A percentile compares a stretch with the other conserved stretches of the same genome.
These are phyloP conservation scores for Cryptoprocta ferox DNA, from an alignment of 2,797 vertebrate species.

Conservation along the genomic window DNA sequence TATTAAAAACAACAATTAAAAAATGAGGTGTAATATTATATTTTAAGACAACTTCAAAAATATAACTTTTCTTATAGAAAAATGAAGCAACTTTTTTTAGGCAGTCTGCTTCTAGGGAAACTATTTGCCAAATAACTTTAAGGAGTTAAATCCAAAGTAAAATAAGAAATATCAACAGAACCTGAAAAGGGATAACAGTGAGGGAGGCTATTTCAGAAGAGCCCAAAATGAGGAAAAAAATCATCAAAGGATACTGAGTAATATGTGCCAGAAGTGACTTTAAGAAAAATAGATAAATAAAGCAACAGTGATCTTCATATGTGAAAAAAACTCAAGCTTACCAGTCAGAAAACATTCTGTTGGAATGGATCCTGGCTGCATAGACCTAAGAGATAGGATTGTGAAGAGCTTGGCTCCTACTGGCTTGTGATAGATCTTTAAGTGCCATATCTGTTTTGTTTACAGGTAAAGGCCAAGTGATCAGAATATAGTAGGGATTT, in stretches of 20 bases:
- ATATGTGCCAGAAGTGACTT: neutral
- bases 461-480: neutral
- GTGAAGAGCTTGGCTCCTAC: neutral
- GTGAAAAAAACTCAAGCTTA: neutral
- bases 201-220: neutral
- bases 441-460: neutral
- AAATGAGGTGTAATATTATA: neutral
- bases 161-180: slow-evolving; percentile 9
- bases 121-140: neutral
- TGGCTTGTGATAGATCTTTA: neutral
- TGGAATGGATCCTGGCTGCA: neutral
- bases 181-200: neutral
- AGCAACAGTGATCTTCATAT: neutral
- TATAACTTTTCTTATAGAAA: neutral
- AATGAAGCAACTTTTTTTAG: neutral
- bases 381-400: neutral
- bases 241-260: neutral
- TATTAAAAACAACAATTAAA: slow-evolving; percentile 44
- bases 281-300: neutral
- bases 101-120: neutral
- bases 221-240: neutral
- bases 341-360: neutral
- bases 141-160: slow-evolving; percentile 7
- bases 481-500: neutral
- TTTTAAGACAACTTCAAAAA: neutral